Base-by-base conservation (phyloP, 2,797 vertebrate genomes). In the Hydrocynus forskahlii region DNA sequence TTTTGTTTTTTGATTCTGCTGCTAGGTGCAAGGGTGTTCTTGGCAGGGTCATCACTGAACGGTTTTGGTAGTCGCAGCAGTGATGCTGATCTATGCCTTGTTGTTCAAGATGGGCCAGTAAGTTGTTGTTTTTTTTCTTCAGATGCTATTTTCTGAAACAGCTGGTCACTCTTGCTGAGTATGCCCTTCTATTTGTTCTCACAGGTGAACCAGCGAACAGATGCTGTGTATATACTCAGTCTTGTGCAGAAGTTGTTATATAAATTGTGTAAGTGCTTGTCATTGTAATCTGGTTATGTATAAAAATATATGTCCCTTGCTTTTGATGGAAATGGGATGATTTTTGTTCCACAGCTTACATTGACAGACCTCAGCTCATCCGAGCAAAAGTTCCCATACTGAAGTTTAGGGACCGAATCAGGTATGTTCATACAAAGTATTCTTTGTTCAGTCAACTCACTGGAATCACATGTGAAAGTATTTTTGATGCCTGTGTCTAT, bases 381-480 rank as follows among this genome's bases (percentile, higher is more conserved):
- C 92, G 93, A 92, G 98, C 98, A 87, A 99, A 97, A 96, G 97
- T 99, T 90, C 97, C 98, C 78, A 99, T 99, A 92, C 95, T 99
- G 88, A 97, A 95, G 91, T 99, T 99, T 95, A 96, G 91, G 93
- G 95, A 98, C 92, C 96, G 93, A 96, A 92, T 95, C 93, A 97
- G 97, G 98, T 96, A 94, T 90, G 94, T 93, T 59, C 6, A 45
- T 5, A 10, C 17, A 66, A 66, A 1, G 12, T 45, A 12, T 13
- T 45, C 5, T 68, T 68, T 68, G 0, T 45, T 19, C 13, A 68
- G 9, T 21, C 38, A 68, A 45, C 66, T 12, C 1, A 21, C 38
- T 68, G 7, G 38, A 45, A 19, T n/a, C 17, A 55, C 19, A 7
- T n/a, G 17, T n/a, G 57, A 8, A 8, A 23, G 64, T 43, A 17